Base-by-base conservation (phyloP, 2,113 vertebrate species). In the Melanerpes aurifrons region DNA sequence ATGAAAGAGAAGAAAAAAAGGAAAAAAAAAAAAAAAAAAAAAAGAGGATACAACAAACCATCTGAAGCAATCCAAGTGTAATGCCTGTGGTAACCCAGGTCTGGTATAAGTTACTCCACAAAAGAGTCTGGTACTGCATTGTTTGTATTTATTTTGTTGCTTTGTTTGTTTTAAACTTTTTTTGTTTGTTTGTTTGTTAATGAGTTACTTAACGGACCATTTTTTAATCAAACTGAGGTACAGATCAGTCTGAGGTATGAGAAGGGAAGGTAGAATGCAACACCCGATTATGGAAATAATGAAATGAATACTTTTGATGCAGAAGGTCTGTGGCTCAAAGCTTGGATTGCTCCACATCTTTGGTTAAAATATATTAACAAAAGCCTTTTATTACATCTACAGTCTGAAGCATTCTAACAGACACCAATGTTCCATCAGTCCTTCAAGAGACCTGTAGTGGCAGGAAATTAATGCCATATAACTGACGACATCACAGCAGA, bases 341-440 rank as follows among this genome's bases (percentile, higher is more conserved):
- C 97, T 98, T 98, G 97, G 97, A 98, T 98, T 98, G 98, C 97
- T 98, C 97, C 97, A 97, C 98, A 98, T 99, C 98, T 99, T 99
- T 99, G 98, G 98, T 99, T 98, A 97, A 98, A 99, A 98, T 97
- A 98, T 98, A 97, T 97, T 95, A 97, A 97, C 97, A 98, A 97
- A 98, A 98, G 96, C 97, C 97, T 98, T 97, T 97, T 96, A 95
- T 97, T 97, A 97, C 97, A 97, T 97, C 96, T 97, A 97, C 94
- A 97, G 97, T 97, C 97, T 96, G 97, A 98, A 98, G 97, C 96
- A 95, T 97, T 98, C 95, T 97, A 97, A 97, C 96, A 97, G 94
- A 98, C 72, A 97, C 96, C 94, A 97, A 92, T 87, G 97, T 97
- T 97, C 97, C 90, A 97, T 96, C 96, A 97, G 95, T 98, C 91